These are phyloP conservation scores for Drosophila melanogaster DNA, from an alignment of 1,140 invertebrate genomes.

Conservation along the genomic window DNA sequence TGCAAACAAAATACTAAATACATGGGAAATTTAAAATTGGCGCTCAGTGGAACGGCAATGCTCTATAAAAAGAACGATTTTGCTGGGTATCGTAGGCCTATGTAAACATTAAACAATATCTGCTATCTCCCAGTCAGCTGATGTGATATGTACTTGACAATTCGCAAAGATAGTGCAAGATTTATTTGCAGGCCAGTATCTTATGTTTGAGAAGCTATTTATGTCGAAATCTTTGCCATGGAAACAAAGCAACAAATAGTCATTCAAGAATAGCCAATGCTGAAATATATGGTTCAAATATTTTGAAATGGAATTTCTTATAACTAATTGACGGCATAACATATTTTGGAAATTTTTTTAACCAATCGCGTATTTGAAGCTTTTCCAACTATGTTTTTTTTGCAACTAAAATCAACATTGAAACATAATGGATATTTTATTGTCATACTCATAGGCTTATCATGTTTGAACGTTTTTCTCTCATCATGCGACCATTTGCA, in stretches of 20 bases:
- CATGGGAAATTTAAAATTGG: conserved; percentile 17
- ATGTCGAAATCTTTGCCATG: not conserved
- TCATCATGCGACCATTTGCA: too few relatives aligned
- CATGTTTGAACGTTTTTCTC: too few relatives aligned
- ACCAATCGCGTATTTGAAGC: too few relatives aligned
- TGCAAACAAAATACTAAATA: conserved; percentile 74
- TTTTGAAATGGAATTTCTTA: not conserved
- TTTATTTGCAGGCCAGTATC: not conserved
- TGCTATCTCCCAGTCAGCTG: conserved; percentile 26
- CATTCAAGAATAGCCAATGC: too few relatives aligned
- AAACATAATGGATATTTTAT: too few relatives aligned
- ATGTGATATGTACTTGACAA: not conserved
- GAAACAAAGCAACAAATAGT: not conserved
- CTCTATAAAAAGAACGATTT: conserved; percentile 2
- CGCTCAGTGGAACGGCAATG: not conserved
- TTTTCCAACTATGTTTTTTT: too few relatives aligned
- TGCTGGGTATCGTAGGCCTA: too few relatives aligned
- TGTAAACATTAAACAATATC: not conserved
- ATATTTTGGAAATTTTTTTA: too few relatives aligned
- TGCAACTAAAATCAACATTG: too few relatives aligned
- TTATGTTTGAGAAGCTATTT: conserved; percentile 1
- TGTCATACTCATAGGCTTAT: too few relatives aligned
- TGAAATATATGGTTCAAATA: not conserved
- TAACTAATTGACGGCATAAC: too few relatives aligned
- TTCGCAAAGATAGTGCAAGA: not conserved